phyloP scores from a whole-genome alignment of 2,113 vertebrate genomes.

The Callithrix jacchus region DNA sequence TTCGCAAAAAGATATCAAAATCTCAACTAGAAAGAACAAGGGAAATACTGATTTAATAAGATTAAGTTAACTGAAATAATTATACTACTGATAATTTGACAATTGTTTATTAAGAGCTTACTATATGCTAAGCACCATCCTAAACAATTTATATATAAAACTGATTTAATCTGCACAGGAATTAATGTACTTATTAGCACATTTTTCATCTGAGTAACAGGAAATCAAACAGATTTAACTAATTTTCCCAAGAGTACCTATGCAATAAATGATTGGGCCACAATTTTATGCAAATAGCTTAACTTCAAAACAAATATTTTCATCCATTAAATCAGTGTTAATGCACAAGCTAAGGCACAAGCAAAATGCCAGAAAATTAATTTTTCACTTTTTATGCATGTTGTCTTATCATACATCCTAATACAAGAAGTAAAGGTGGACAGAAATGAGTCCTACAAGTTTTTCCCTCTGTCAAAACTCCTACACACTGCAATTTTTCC shows the following conservation, averaged over 20 bases:
- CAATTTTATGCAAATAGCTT: not conserved
- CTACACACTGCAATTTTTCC: not conserved
- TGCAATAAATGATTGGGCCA: not conserved
- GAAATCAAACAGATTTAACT: not conserved
- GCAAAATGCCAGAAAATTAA: not conserved
- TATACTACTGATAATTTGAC: not conserved
- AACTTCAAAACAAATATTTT: not conserved
- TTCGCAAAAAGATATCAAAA: not conserved
- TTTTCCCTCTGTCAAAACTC: not conserved
- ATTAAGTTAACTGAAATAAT: not conserved
- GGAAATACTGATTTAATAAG: not conserved
- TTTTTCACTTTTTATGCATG: not conserved
- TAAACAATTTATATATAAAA: not conserved
- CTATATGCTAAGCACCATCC: not conserved
- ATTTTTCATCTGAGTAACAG: not conserved
- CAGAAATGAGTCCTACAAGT: not conserved
- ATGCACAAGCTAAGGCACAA: not conserved
- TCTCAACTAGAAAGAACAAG: not conserved
- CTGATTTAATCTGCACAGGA: not conserved
- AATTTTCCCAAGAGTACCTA: not conserved
- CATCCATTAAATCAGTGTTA: not conserved
- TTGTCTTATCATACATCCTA: not conserved
- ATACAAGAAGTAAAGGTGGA: not conserved
- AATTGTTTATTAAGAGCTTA: not conserved
- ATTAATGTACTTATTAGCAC: not conserved